These are phyloP conservation scores for Lasioglossum lativentre DNA, from an alignment of 2,888 invertebrate species.

Conservation along the genomic window DNA sequence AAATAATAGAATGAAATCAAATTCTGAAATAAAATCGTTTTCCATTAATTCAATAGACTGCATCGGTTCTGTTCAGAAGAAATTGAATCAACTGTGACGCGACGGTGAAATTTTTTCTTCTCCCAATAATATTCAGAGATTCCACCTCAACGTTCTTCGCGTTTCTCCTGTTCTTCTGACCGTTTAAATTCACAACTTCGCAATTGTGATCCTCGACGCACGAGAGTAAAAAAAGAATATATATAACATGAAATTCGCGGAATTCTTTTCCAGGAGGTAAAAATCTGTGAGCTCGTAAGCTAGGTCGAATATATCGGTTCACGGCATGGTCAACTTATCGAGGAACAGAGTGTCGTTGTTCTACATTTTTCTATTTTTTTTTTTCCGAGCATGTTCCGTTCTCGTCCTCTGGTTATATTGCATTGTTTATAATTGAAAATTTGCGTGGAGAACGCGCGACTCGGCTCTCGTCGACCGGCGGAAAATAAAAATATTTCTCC, in stretches of 20 bases:
- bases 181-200: too few relatives aligned
- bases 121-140: too few relatives aligned
- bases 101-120: too few relatives aligned
- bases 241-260: neutral
- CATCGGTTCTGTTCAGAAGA: too few relatives aligned
- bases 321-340: neutral
- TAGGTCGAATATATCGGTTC: neutral
- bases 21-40: too few relatives aligned
- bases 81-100: too few relatives aligned
- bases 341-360: neutral
- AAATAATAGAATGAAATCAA: too few relatives aligned
- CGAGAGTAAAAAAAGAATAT: too few relatives aligned
- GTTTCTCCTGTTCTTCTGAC: too few relatives aligned
- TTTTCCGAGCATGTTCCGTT: neutral
- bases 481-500: conserved; percentile 20
- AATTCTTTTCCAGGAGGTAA: neutral
- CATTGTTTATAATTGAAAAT: neutral
- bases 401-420: neutral
- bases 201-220: too few relatives aligned
- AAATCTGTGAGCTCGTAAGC: neutral
- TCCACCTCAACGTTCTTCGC: too few relatives aligned
- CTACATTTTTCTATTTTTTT: neutral
- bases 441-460: neutral
- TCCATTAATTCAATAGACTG: too few relatives aligned
- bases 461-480: neutral